Evolutionary conservation across 1,140 invertebrate species (phyloP), one percentile per base, ranked within the genome.

Genomic region (Venustaconcha ellipsiformis): DNA sequence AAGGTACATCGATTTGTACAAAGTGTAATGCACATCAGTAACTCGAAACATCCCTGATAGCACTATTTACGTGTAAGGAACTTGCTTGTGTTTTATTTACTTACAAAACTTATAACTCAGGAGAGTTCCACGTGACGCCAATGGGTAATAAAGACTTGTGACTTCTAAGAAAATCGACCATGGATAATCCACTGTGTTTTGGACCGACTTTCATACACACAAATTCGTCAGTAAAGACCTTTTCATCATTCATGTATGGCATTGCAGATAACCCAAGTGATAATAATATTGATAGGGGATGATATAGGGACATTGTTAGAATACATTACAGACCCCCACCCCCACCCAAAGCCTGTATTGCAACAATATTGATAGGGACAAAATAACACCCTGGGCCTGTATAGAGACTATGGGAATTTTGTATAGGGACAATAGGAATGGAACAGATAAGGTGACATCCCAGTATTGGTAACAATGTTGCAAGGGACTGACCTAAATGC

Each of bases 121-220:
- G 72, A 26, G 64, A 66, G 18, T 73, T 73, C 55, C 64, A 67
- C 26, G 72, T 73, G 8, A 73, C 63, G 5, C 63, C 37, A 6
- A 73, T 37, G 13, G 63, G 1, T 13, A 65, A 72, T 17, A 73
- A 66, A 59, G 57, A 67, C 20, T 48, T 59, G 4, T 73, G 64
- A 65, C 48, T 73, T 18, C 0, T 73, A 56, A 72, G 59, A 63
- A 62, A 62, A 72, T 15, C 12, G n/a, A 72, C 70, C 18, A 64
- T 15, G 12, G 70, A 73, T 5, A 57, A 66, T 48, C 64, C 72
- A 17, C 66, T 67, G 23, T 73, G 72, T 59, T 73, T 73, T 67
- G 72, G 72, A 23, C 63, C 72, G 18, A 67, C 64, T 17, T 66
- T 73, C n/a, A 26, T 73, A 2, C 63, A 67, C 55, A 56, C 37